Evolutionary conservation across 2,113 vertebrate species (phyloP), one percentile per base, ranked within the genome.

Genomic region (Dicaeum eximium): DNA sequence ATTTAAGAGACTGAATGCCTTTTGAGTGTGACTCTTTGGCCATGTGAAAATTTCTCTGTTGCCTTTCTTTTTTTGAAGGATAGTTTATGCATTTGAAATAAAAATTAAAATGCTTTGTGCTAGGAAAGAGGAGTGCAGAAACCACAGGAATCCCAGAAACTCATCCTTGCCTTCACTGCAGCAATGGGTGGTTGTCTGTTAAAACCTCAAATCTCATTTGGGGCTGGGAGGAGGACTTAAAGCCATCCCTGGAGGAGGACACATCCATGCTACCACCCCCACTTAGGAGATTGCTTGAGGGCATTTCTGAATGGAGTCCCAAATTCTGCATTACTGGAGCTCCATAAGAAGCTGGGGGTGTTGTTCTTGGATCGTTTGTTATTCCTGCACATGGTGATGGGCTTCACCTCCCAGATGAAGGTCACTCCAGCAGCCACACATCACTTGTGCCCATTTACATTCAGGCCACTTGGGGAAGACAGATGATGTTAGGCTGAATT

Each of bases 31-130:
- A 25, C 51, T 89, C 62, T 89, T 92, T 92, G 65, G 45, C 87
- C 57, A 31, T 74, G 47, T 91, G 83, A 95, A 92, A 87, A 88
- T 72, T 54, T 51, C 74, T 61, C 25, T 67, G 60, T 70, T 95
- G 54, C 42, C 60, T 80, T 94, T 92, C 58, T 60, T 61, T 73
- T 65, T 51, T 18, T 60, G 3, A 70, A 67, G 38, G 71, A 70
- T 58, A 64, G 44, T 80, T 93, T 78, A 73, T 75, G 35, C 40
- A 56, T 95, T 95, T 92, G 80, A 87, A 94, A 74, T 95, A 80
- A 79, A 92, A 90, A 83, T 53, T 35, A 61, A 85, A 95, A 86
- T 64, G 21, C n/a, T 86, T 94, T 35, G 79, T 94, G 69, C 80
- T 90, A 86, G 44, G 60, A 66, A 54, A 53, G 69, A 73, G 35